These are phyloP conservation scores for Sinopyrophorus schimmeli DNA, from an alignment of 2,888 invertebrate species.

Conservation along the genomic window DNA sequence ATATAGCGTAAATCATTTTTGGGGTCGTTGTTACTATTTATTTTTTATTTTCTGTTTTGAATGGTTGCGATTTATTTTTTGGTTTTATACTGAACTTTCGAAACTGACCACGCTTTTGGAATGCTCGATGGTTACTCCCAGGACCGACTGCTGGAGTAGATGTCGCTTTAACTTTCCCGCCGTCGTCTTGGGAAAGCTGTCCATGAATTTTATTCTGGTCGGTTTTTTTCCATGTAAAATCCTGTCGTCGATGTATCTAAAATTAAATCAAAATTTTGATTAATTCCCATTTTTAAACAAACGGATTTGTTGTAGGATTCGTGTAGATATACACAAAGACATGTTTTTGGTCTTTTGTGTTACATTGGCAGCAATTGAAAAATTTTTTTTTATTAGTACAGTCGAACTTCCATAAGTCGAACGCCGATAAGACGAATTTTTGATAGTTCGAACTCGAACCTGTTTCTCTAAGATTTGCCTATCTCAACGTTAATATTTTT, in stretches of 20 bases:
- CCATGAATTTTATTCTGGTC: constrained; percentile 40
- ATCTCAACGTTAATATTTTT: too few species aligned
- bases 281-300: too few species aligned
- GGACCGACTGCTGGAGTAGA: constrained; percentile 28
- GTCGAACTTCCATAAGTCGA: too few species aligned
- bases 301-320: too few species aligned
- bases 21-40: background rate
- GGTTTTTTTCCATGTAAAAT: constrained; percentile 37
- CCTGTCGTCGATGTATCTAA: constrained; percentile 35
- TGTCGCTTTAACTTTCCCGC: constrained; percentile 43
- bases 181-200: constrained; percentile 44
- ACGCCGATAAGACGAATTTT: too few species aligned
- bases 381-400: too few species aligned
- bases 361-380: too few species aligned
- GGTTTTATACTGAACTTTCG: constrained; percentile 4
- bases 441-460: too few species aligned
- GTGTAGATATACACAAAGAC: too few species aligned
- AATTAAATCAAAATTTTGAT: too few species aligned
- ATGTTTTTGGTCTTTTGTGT: too few species aligned
- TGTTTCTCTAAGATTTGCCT: too few species aligned
- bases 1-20: constrained; percentile 25
- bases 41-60: background rate
- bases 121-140: constrained; percentile 14
- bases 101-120: constrained; percentile 21
- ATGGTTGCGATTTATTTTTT: background rate